phyloP scores from a whole-genome alignment of 2,888 invertebrate genomes.

The Rutpela maculata region DNA sequence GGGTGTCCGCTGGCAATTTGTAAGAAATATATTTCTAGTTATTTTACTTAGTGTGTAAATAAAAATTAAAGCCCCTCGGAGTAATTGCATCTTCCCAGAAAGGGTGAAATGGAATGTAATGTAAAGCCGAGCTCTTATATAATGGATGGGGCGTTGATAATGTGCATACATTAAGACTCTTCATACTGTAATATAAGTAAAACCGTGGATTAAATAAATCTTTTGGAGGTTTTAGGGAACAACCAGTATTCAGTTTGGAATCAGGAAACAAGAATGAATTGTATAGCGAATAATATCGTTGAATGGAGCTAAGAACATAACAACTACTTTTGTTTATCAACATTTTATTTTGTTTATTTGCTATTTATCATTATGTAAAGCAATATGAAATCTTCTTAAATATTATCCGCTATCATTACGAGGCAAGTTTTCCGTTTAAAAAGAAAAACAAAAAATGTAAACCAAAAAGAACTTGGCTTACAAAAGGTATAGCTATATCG shows the following conservation, averaged over 20 bases:
- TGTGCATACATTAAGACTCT: slow-evolving; percentile 36
- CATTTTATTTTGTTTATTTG: too few relatives aligned
- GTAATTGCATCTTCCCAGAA: slow-evolving; percentile 35
- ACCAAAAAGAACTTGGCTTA: too few relatives aligned
- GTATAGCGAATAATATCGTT: too few relatives aligned
- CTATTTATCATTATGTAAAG: too few relatives aligned
- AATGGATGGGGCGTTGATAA: slow-evolving; percentile 42
- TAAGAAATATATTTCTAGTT: slow-evolving; percentile 24
- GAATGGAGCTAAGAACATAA: too few relatives aligned
- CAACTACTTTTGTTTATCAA: too few relatives aligned
- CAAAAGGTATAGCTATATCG: too few relatives aligned
- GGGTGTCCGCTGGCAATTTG: slow-evolving; percentile 11
- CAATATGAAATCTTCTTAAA: too few relatives aligned
- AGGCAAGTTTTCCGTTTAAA: too few relatives aligned
- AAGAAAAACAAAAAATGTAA: too few relatives aligned
- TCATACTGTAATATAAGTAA: slow-evolving; percentile 21
- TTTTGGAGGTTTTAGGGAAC: slow-evolving; percentile 9
- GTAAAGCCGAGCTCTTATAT: slow-evolving; percentile 36
- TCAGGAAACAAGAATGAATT: background rate
- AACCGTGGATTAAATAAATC: slow-evolving; percentile 20
- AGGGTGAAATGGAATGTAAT: slow-evolving; percentile 49
- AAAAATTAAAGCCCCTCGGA: slow-evolving; percentile 32
- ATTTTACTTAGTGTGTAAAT: slow-evolving; percentile 31
- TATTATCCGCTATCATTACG: too few relatives aligned
- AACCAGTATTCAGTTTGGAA: slow-evolving; percentile 10